These are phyloP conservation scores for Adoxophyes honmai DNA, from an alignment of 1,140 invertebrate genomes.

Conservation along the genomic window DNA sequence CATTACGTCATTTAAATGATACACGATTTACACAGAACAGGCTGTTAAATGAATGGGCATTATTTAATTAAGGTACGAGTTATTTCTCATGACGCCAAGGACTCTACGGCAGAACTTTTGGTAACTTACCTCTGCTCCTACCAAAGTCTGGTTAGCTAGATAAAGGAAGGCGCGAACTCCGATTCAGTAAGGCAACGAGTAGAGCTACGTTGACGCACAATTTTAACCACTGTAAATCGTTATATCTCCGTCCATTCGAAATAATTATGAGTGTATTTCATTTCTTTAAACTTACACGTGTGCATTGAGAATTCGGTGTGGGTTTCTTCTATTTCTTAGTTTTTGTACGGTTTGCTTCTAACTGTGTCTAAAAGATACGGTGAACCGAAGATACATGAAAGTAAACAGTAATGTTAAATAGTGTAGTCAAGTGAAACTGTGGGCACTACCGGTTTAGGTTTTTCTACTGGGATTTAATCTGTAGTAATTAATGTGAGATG, in stretches of 20 bases:
- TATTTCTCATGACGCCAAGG: constrained; percentile 33
- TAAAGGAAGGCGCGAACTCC: background rate
- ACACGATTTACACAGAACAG: background rate
- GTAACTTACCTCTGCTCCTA: constrained; percentile 4
- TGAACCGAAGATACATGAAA: too few relatives aligned
- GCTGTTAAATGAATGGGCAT: constrained; percentile 60
- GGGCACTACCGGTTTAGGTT: background rate
- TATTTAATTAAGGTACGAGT: constrained; percentile 48
- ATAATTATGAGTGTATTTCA: constrained; percentile 28
- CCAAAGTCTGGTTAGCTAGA: background rate
- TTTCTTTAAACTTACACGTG: constrained; percentile 16
- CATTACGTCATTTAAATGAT: too few relatives aligned
- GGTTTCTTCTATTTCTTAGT: too few relatives aligned
- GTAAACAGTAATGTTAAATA: too few relatives aligned
- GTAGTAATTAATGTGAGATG: constrained; percentile 17
- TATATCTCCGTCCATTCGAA: constrained; percentile 54
- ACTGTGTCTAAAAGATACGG: too few relatives aligned
- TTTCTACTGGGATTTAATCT: too few relatives aligned
- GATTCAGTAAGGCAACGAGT: background rate
- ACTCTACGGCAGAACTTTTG: constrained; percentile 18
- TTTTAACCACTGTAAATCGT: constrained; percentile 44
- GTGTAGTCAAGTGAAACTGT: background rate
- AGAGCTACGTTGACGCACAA: constrained; percentile 47
- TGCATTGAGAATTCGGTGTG: background rate
- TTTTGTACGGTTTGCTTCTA: too few relatives aligned